These are phyloP conservation scores for Oreotragus oreotragus DNA, from an alignment of 2,113 vertebrate species.

Conservation along the genomic window DNA sequence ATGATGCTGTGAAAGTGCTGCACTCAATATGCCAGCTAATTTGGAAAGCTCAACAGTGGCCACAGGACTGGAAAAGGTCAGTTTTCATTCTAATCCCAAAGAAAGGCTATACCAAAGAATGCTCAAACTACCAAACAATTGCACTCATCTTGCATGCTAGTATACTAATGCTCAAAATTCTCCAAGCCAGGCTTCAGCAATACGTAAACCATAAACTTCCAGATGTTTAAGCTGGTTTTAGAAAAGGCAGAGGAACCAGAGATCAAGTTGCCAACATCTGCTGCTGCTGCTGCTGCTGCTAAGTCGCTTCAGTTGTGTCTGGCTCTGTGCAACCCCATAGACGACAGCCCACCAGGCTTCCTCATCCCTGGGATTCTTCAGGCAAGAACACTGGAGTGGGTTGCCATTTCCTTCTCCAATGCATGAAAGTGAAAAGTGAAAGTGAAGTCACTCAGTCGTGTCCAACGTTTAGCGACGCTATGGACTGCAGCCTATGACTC, in stretches of 20 bases:
- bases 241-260: background rate
- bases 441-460: fast-evolving
- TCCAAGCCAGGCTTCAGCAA: background rate
- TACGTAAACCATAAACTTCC: background rate
- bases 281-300: background rate
- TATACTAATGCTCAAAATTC: background rate
- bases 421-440: background rate
- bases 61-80: background rate
- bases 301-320: too few species aligned
- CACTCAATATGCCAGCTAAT: background rate
- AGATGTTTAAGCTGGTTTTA: background rate
- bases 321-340: too few species aligned
- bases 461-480: too few species aligned
- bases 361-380: too few species aligned
- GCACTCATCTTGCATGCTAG: background rate
- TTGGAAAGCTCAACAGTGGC: background rate
- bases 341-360: too few species aligned
- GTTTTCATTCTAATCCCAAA: background rate
- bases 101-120: background rate
- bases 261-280: background rate
- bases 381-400: too few species aligned
- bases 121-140: background rate
- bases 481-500: too few species aligned
- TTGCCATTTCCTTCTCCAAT: too few species aligned
- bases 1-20: background rate